Evolutionary conservation across 1,140 invertebrate genomes (phyloP), one percentile per base, ranked within the genome.

Genomic region (honey bee (Apis mellifera)): DNA sequence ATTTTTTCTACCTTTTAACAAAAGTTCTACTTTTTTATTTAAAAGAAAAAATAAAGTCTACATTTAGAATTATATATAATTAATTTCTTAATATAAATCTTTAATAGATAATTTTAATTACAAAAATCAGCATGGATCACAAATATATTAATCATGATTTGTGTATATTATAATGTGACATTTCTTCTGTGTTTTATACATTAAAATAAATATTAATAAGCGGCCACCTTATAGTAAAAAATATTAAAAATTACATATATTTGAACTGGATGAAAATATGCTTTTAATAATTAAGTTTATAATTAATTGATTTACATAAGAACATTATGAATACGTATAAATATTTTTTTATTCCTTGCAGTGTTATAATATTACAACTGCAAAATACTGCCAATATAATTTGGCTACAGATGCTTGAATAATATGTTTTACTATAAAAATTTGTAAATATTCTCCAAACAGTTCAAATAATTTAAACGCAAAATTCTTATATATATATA

Each of bases 401-500:
- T 85, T 85, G 80, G 72, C 79, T 12, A 75, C 4, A 55, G 11
- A 85, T 62, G 59, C 57, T 85, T 85, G 64, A 75, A 59, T 42
- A 55, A 66, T 78, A 71, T 83, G 82, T 66, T 86, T 74, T 59
- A 78, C 52, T 76, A 82, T 17, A 72, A 42, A 60, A 74, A 78
- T 70, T 62, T 74, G 64, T 82, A 83, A 66, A 82, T 57, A 64
- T 70, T 76, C 57, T 52, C 62, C 52, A 66, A 71, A 21, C 9
- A 74, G 60, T 79, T 75, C 23, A 52, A 74, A 71, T 83, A 26
- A 86, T 86, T 86, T 86, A 83, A 72, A 74, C 9, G 12, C 71
- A 78, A 78, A 21, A 66, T 54, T 75, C 26, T 62, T 59, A 75
- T 72, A 83, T 32, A 76, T 19, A 62, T 15, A 60, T 1, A 60